A percentile compares a stretch with the other conserved stretches of the same genome.
These are phyloP conservation scores for Heliconius congener DNA, from an alignment of 1,140 invertebrate genomes.

Conservation along the genomic window DNA sequence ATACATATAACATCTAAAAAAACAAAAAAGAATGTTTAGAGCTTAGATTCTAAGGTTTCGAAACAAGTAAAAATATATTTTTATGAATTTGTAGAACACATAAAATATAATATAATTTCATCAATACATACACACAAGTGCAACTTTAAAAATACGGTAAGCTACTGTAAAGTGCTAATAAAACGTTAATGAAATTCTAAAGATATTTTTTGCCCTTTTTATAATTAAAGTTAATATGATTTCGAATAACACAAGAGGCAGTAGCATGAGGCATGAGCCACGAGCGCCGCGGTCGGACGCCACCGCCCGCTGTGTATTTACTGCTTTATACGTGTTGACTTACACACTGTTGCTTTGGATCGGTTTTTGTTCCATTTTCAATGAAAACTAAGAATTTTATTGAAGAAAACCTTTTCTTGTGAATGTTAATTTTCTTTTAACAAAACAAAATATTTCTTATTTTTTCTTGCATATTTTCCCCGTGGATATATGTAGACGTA, in stretches of 20 bases:
- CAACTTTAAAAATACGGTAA: background rate
- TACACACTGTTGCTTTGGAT: background rate
- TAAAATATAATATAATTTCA: background rate
- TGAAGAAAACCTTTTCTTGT: too few relatives aligned
- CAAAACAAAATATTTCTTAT: too few relatives aligned
- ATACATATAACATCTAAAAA: too few relatives aligned
- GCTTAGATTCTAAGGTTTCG: too few relatives aligned
- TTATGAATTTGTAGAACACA: too few relatives aligned
- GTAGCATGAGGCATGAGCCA: slow-evolving; percentile 16
- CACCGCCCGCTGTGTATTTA: slow-evolving; percentile 25
- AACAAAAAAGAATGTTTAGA: too few relatives aligned
- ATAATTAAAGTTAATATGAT: slow-evolving; percentile 3
- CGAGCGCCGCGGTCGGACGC: background rate
- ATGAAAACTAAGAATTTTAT: background rate
- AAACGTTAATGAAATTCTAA: background rate
- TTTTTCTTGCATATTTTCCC: too few relatives aligned
- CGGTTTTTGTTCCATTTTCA: background rate
- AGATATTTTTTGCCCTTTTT: background rate
- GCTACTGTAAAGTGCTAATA: background rate
- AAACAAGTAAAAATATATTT: too few relatives aligned
- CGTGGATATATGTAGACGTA: too few relatives aligned
- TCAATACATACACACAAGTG: background rate
- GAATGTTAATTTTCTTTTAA: too few relatives aligned
- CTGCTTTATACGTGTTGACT: slow-evolving; percentile 28
- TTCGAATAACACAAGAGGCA: slow-evolving; percentile 16